These are phyloP conservation scores for Gasterosteus nipponicus DNA, from an alignment of 2,113 vertebrate species.

Conservation along the genomic window DNA sequence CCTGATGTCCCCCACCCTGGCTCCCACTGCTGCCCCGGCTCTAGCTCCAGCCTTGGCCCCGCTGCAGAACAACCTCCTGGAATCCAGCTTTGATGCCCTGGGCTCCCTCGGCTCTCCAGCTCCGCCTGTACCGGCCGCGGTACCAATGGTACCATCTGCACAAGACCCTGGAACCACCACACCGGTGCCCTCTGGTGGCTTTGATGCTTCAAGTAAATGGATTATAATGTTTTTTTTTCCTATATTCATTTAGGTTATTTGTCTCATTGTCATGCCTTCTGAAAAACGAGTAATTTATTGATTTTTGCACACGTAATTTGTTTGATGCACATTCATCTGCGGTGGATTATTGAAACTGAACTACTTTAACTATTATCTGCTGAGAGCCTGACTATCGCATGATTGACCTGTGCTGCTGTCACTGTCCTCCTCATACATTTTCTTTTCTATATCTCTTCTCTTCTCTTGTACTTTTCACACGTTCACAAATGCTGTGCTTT, in stretches of 20 bases:
- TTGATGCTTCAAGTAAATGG: constrained; percentile 92
- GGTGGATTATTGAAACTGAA: constrained; percentile 24
- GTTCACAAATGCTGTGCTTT: constrained; percentile 59
- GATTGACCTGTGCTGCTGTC: constrained; percentile 53
- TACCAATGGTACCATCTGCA: constrained; percentile 53
- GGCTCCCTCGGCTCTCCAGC: constrained; percentile 56
- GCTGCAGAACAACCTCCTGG: constrained; percentile 86
- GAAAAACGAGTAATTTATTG: not conserved
- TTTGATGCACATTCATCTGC: constrained; percentile 19
- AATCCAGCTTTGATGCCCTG: constrained; percentile 75
- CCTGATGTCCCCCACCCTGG: constrained; percentile 77
- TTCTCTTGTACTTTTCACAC: constrained; percentile 55
- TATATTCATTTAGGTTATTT: not conserved
- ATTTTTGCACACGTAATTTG: constrained; percentile 22
- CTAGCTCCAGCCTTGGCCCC: constrained; percentile 83
- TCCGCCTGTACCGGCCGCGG: constrained; percentile 50
- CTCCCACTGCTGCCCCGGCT: constrained; percentile 55
- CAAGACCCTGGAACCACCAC: constrained; percentile 80
- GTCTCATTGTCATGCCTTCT: not conserved
- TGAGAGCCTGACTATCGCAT: constrained; percentile 72
- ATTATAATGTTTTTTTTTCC: not conserved
- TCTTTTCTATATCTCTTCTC: constrained; percentile 73
- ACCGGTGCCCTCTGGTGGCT: constrained; percentile 83
- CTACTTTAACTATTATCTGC: constrained; percentile 15
- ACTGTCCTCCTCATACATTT: constrained; percentile 55